Base-by-base conservation (phyloP, 37 sponge, comb jelly and placozoan species). In the Halisarca cf. caerulea region DNA sequence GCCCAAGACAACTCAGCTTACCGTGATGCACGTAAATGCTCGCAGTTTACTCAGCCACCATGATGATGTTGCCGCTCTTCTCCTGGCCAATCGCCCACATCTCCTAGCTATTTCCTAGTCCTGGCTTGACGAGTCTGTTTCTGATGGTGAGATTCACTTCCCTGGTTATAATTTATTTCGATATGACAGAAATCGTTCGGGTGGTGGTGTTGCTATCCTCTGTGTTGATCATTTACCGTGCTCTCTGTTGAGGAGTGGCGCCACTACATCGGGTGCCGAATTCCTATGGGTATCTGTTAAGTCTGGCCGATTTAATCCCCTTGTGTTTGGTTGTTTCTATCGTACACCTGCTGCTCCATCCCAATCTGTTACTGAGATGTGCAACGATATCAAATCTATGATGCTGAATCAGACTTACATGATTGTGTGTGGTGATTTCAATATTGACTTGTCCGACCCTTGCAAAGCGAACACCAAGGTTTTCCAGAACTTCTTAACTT, bases 241-340 rank as follows among this genome's bases (percentile, higher is more conserved):
- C 17, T 54, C 57, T 54, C 57, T 54, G 17, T 54, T 54, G 57
- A 54, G 57, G 11, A 54, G 57, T 54, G 57, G 57, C 17, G 17
- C 57, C 11, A 18, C 57, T 54, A 54, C 57, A 54, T 54, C 57
- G n/a, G 73, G 73, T 71, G 20, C 30, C 8, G 73, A 71, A 39
- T 71, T 37, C 18, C 41, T 71, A 37, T 71, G 73, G 73, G 73
- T 71, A 33, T 38, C 73, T 71, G 73, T 71, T 5, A 37, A 33
- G 20, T 71, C 73, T 38, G 41, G 41, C 5, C 18, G 37, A 9
- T 37, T 71, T 71, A 11, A 33, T 71, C 41, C 73, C 20, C 73
- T 71, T 37, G 39, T 39, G 11, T 39, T 71, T 71, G 73, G 73
- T 71, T 71, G 73, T 30, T 71, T 71, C 20, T 71, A 71, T 20